Evolutionary conservation across 2,797 vertebrate species (phyloP), one percentile per base, ranked within the genome.

Genomic region (Xiphorhynchus erythropygius): DNA sequence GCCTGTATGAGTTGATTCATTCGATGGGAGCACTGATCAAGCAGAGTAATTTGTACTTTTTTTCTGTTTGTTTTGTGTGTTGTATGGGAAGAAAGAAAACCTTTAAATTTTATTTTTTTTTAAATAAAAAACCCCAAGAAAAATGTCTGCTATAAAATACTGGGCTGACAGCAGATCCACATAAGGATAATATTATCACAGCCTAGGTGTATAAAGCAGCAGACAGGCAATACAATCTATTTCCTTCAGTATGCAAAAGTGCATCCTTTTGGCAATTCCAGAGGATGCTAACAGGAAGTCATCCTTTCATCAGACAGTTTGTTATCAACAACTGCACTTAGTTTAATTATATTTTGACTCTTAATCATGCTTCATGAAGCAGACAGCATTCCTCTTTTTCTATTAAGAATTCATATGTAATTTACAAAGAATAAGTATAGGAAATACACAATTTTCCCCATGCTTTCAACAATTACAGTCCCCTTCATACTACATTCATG

Each of bases 321-420:
- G 39, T 57, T 94, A 73, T 67, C 84, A 87, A 78, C 55, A 91
- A 27, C 27, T 67, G 35, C 55, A 78, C 47, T 94, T 94, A 78
- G 56, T 81, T 89, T 91, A 94, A 93, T 92, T 91, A 84, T 71
- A 73, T 87, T 93, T 91, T 94, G 42, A 68, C 76, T 87, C 52
- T 91, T 64, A 84, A 73, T 89, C 81, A 71, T 56, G 44, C 73
- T 91, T 65, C 49, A 55, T 37, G 55, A 69, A 92, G 41, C 18
- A 91, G 30, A 17, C 44, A 87, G 35, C 14, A 62, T 57, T 90
- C 33, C 28, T 86, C 23, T 87, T 83, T 82, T 67, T 56, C 80
- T 83, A 9, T 28, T 84, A 68, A 78, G 82, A 93, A 90, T 89
- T 84, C 62, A 52, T 56, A 57, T 41, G 41, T 35, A 35, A 81